Evolutionary conservation across 2,888 invertebrate species (phyloP).

Genomic region (Hypena proboscidalis): DNA sequence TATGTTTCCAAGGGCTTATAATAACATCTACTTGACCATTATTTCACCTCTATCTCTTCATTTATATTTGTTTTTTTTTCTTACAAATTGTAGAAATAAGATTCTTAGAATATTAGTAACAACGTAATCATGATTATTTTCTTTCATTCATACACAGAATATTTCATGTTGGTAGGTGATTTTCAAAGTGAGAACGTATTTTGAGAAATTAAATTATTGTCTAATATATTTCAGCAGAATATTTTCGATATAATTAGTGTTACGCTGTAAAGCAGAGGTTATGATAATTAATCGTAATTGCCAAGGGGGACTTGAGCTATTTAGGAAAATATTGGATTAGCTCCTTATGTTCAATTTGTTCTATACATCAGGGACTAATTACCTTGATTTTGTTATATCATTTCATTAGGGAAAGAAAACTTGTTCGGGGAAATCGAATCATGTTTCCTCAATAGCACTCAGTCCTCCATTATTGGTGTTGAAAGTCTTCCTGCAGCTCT

Average conservation of each 20-base stretch:
- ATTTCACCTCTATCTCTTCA: constrained; percentile 5
- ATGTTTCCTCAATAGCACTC: constrained; percentile 19
- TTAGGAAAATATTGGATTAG: constrained; percentile 29
- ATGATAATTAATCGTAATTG: constrained; percentile 72
- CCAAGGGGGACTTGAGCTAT: constrained; percentile 49
- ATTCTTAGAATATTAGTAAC: constrained; percentile 16
- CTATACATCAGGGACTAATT: constrained; percentile 26
- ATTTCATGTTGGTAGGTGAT: constrained; percentile 58
- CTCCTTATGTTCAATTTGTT: constrained; percentile 19
- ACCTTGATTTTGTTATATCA: constrained; percentile 25
- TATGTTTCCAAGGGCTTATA: constrained; percentile 12
- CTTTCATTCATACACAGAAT: constrained; percentile 37
- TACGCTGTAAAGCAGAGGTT: constrained; percentile 72
- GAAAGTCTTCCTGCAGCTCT: constrained; percentile 85
- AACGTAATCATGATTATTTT: constrained; percentile 6
- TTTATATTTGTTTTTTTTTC: constrained; percentile 19
- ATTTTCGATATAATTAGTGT: constrained; percentile 80
- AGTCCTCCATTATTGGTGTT: constrained; percentile 62
- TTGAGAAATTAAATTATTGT: constrained; percentile 70
- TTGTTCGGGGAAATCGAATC: constrained; percentile 32
- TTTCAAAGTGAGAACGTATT: constrained; percentile 65
- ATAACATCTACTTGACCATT: constrained; percentile 12
- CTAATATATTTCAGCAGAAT: constrained; percentile 75
- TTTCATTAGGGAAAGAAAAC: constrained; percentile 22
- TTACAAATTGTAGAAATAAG: constrained; percentile 25